Evolutionary conservation across 2,113 vertebrate genomes (phyloP).

Genomic region (Cyanistes caeruleus): DNA sequence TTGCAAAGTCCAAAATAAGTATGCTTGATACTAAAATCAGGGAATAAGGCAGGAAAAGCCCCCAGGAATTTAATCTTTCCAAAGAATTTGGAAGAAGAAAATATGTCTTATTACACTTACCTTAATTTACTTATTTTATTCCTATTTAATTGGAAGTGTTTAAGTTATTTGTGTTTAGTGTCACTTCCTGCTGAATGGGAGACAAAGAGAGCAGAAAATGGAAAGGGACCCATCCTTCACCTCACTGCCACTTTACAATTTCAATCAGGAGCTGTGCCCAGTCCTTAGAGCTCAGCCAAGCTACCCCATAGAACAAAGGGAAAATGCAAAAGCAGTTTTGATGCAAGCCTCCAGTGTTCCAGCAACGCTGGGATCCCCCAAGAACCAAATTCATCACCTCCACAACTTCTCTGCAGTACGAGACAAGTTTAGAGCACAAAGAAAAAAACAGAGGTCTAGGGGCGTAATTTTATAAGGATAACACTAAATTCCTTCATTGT

Average conservation of each 20-base stretch:
- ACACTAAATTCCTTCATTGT: neutral
- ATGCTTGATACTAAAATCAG: neutral
- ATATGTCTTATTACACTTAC: neutral
- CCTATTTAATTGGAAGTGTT: neutral
- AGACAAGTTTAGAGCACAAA: neutral
- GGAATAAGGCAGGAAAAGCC: neutral
- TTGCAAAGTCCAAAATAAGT: neutral
- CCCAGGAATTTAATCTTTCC: neutral
- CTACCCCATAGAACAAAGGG: neutral
- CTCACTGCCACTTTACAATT: neutral
- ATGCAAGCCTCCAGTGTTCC: neutral
- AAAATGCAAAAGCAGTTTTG: neutral
- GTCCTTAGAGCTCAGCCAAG: neutral
- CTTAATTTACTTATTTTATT: neutral
- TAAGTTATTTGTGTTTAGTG: neutral
- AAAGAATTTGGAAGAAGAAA: neutral
- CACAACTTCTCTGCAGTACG: neutral
- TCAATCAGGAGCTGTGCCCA: neutral
- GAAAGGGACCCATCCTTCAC: neutral
- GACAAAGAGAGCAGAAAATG: neutral
- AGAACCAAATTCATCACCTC: neutral
- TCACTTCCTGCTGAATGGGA: neutral
- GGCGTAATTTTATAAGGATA: neutral
- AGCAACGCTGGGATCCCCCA: fast-evolving
- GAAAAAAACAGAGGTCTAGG: fast-evolving